A percentile compares a stretch with the other conserved stretches of the same genome.
phyloP scores from a whole-genome alignment of 37 sponge, comb jelly and placozoan species.

The Beroe forskalii region DNA sequence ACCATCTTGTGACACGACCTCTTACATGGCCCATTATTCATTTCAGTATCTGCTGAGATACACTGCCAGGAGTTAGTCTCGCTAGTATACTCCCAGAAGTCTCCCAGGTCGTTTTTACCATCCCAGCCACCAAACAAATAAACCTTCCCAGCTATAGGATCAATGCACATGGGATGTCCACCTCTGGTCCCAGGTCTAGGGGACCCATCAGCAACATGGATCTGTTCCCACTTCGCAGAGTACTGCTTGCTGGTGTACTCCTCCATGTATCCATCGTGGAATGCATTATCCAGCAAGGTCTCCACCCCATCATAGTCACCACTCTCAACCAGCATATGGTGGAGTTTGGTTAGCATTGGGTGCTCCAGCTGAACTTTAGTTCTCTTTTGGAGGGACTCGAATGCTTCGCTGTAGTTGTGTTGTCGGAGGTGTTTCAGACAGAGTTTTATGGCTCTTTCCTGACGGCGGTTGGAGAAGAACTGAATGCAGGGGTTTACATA shows the following conservation, averaged over 20 bases:
- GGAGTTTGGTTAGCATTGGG: slow-evolving; percentile 74
- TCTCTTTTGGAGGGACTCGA: slow-evolving; percentile 72
- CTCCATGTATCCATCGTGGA: slow-evolving; percentile 54
- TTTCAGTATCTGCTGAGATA: slow-evolving; percentile 70
- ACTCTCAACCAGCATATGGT: slow-evolving; percentile 68
- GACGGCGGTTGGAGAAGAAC: slow-evolving; percentile 67
- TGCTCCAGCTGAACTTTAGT: slow-evolving; percentile 76
- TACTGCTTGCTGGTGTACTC: slow-evolving; percentile 60
- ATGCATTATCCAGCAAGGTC: not conserved
- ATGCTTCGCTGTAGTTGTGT: slow-evolving; percentile 79
- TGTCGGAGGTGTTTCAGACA: slow-evolving; percentile 89
- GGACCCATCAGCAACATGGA: slow-evolving; percentile 41
- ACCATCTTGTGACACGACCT: slow-evolving; percentile 85
- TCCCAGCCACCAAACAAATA: slow-evolving; percentile 92
- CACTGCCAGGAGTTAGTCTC: slow-evolving; percentile 68
- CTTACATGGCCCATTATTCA: slow-evolving; percentile 25
- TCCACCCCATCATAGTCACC: slow-evolving; percentile 37
- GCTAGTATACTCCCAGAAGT: slow-evolving; percentile 79
- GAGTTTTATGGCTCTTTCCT: slow-evolving; percentile 71
- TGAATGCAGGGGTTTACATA: slow-evolving; percentile 66
- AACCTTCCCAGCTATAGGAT: slow-evolving; percentile 60
- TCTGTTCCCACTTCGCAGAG: slow-evolving; percentile 50
- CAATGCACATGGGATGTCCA: slow-evolving; percentile 88
- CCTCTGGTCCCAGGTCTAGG: slow-evolving; percentile 77
- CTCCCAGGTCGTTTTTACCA: slow-evolving; percentile 78